Evolutionary conservation across 1,140 invertebrate species (phyloP).

Genomic region (Anagrus nilaparvatae): DNA sequence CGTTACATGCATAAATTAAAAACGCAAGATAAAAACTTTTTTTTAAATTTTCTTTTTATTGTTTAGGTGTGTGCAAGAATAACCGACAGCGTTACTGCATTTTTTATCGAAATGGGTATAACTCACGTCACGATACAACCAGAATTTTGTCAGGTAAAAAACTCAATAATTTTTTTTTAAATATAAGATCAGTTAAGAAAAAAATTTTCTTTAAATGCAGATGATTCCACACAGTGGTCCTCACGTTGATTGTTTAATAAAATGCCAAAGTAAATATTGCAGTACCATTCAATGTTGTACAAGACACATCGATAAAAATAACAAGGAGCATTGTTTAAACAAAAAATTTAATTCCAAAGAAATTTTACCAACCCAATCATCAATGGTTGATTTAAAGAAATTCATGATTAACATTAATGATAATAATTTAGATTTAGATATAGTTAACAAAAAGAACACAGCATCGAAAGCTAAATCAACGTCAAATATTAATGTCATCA

Average conservation of each 20-base stretch:
- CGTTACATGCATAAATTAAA: neutral
- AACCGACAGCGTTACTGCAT: conserved; percentile 52
- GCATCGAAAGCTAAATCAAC: too few relatives aligned
- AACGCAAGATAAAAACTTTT: conserved; percentile 1
- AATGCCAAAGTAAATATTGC: conserved; percentile 31
- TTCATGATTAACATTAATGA: conserved; percentile 16
- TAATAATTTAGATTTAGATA: too few relatives aligned
- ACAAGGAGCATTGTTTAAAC: conserved; percentile 6
- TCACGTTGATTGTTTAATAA: conserved; percentile 29
- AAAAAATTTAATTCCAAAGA: conserved; percentile 24
- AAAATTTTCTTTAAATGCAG: conserved; percentile 17
- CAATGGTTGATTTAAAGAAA: conserved; percentile 22
- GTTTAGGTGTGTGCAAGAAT: conserved; percentile 53
- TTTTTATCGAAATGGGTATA: conserved; percentile 64
- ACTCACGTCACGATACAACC: conserved; percentile 69
- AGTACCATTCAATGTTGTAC: conserved; percentile 33
- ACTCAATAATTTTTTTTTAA: neutral
- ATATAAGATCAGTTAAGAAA: neutral
- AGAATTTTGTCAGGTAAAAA: conserved; percentile 49
- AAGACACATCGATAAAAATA: conserved; percentile 11
- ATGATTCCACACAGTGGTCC: conserved; percentile 24
- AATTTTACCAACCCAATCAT: conserved; percentile 15
- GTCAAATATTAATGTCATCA: too few relatives aligned
- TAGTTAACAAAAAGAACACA: too few relatives aligned
- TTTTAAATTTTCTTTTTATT: conserved; percentile 13